These are phyloP conservation scores for Lerema accius DNA, from an alignment of 1,140 invertebrate species.

Conservation along the genomic window DNA sequence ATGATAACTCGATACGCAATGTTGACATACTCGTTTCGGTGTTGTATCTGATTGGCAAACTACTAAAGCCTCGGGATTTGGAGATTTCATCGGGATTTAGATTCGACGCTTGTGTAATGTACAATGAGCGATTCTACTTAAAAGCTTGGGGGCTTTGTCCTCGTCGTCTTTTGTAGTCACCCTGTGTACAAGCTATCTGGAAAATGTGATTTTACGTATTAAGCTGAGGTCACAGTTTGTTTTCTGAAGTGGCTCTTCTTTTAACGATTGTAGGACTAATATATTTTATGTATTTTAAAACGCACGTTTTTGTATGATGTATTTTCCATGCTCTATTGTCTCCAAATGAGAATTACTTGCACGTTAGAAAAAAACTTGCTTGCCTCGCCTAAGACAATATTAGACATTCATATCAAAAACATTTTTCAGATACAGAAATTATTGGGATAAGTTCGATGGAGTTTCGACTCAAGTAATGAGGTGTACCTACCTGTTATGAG, in stretches of 20 bases:
- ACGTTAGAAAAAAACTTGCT: too few species aligned
- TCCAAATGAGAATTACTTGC: too few species aligned
- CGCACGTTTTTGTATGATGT: too few species aligned
- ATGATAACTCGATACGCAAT: constrained; percentile 26
- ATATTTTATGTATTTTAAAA: too few species aligned
- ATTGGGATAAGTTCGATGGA: too few species aligned
- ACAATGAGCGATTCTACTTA: constrained; percentile 39
- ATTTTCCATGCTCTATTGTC: too few species aligned
- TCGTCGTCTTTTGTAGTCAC: constrained; percentile 33
- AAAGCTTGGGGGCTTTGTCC: constrained; percentile 31
- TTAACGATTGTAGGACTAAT: not conserved
- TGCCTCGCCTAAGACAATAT: too few species aligned
- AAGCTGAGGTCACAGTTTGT: too few species aligned
- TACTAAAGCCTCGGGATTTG: constrained; percentile 19
- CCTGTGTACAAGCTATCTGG: constrained; percentile 17
- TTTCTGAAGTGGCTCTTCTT: not conserved
- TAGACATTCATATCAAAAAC: too few species aligned
- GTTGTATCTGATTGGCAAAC: constrained; percentile 17
- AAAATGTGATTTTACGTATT: constrained; percentile 33
- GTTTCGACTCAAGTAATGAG: too few species aligned
- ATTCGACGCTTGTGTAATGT: constrained; percentile 41
- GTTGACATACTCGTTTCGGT: constrained; percentile 21
- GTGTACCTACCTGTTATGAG: too few species aligned
- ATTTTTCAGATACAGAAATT: too few species aligned
- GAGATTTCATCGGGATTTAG: constrained; percentile 37